Evolutionary conservation across 2,797 vertebrate genomes (phyloP), one percentile per base, ranked within the genome.

Genomic region (Cephalopachus bancanus): DNA sequence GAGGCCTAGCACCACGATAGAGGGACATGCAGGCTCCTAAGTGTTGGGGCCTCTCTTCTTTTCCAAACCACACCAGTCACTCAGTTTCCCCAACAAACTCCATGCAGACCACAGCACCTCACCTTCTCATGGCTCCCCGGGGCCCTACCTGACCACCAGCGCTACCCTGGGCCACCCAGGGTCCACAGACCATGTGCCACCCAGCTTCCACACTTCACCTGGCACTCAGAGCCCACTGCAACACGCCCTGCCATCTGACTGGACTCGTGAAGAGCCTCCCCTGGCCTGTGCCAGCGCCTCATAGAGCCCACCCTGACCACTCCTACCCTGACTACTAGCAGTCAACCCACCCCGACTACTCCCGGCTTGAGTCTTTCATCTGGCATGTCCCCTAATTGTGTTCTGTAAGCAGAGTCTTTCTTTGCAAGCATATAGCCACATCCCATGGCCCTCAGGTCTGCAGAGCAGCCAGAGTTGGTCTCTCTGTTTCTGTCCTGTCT

Each of bases 401-500:
- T 30, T 81, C 33, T 14, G 1, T 37, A 57, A 60, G 15, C 89
- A 80, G 76, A 91, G 10, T 15, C 28, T 26, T 60, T 9, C 80
- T 86, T 10, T 75, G 37, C 19, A 76, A 94, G 12, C 55, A 89
- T 7, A 15, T 2, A 30, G 83, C 11, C 9, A 0, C 12, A 0
- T 15, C 30, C 51, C 30, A 26, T 0, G 0, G n/a, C 26, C 10
- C 22, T 22, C 19, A 55, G 79, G 33, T 15, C 16, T 53, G 0
- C 7, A 89, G 37, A 49, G 74, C 4, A 30, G 16, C 57, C 37
- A 37, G 37, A 37, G 37, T 37, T 28, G 60, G 28, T 16, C 28
- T 37, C 49, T 69, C 37, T 67, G 33, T 28, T 57, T 69, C 3
- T 20, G 7, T 26, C 10, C 3, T 16, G 11, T 15, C 37, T 62